Percentiles rank a stretch among this genome's conserved stretches.
phyloP scores from a whole-genome alignment of 2,113 vertebrate genomes.

The Gambusia affinis region DNA sequence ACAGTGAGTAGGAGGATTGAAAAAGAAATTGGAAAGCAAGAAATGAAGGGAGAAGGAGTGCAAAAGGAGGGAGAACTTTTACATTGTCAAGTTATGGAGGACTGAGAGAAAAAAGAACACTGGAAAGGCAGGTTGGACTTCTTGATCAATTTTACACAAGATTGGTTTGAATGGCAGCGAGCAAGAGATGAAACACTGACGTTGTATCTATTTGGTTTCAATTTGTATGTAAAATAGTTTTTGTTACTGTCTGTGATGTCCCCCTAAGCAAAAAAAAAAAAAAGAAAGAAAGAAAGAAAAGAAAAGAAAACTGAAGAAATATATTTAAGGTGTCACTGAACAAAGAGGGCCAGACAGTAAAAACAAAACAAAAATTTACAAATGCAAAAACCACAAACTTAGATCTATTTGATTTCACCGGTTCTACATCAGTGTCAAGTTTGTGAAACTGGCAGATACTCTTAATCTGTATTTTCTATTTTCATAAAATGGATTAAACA shows the following conservation, averaged over 20 bases:
- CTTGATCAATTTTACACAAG: constrained; percentile 17
- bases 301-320: too few species aligned
- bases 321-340: too few species aligned
- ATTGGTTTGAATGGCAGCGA: constrained; percentile 5
- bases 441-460: too few species aligned
- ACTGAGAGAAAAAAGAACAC: constrained; percentile 33
- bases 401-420: background rate
- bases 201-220: too few species aligned
- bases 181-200: background rate
- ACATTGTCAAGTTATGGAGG: constrained; percentile 25
- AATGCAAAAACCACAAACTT: background rate
- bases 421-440: too few species aligned
- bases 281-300: background rate
- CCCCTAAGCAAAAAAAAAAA: background rate
- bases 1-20: constrained; percentile 9
- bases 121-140: constrained; percentile 6
- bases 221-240: too few species aligned
- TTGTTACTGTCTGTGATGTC: background rate
- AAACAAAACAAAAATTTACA: background rate
- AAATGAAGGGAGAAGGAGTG: constrained; percentile 21
- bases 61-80: constrained; percentile 1
- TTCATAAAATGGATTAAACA: too few species aligned
- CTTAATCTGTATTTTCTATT: too few species aligned
- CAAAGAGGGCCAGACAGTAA: background rate
- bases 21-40: constrained; percentile 32